Conservation (phyloP, 2,797 vertebrate genomes). For the Octomys mimax region DNA sequence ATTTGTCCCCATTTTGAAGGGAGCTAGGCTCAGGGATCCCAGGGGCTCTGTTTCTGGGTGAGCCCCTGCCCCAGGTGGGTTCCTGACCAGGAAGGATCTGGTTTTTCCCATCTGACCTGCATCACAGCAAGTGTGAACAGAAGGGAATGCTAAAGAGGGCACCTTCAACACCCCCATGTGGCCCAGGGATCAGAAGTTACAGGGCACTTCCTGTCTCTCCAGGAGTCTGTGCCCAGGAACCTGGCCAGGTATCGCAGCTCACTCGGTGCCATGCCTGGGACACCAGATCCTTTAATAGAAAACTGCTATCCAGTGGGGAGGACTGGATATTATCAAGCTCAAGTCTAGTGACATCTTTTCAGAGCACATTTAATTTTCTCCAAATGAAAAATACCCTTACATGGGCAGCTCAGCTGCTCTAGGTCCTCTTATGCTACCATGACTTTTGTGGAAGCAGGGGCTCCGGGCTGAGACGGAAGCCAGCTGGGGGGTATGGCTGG, state of each 20-base stretch:
- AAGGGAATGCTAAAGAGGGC: background rate
- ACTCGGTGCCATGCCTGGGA: background rate
- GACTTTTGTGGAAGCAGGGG: background rate
- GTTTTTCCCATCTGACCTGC: background rate
- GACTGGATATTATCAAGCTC: conserved; percentile 49
- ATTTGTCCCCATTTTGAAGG: background rate
- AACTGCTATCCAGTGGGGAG: background rate
- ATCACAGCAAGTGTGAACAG: background rate
- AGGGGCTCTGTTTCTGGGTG: background rate
- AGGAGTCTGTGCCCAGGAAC: background rate
- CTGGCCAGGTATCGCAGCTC: background rate
- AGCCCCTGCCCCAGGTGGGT: too few species aligned
- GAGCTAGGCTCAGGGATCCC: background rate
- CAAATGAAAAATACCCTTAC: conserved; percentile 14
- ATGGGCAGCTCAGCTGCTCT: background rate
- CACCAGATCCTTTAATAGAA: background rate
- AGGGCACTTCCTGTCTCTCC: background rate
- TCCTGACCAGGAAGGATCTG: background rate
- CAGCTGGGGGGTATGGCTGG: background rate
- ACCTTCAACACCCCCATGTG: background rate
- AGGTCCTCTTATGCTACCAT: background rate
- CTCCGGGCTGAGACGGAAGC: background rate
- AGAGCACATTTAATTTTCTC: conserved; percentile 58
- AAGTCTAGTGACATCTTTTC: conserved; percentile 62
- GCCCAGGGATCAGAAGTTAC: background rate